Evolutionary conservation across 2,113 vertebrate species (phyloP).

Genomic region (Tyto alba): DNA sequence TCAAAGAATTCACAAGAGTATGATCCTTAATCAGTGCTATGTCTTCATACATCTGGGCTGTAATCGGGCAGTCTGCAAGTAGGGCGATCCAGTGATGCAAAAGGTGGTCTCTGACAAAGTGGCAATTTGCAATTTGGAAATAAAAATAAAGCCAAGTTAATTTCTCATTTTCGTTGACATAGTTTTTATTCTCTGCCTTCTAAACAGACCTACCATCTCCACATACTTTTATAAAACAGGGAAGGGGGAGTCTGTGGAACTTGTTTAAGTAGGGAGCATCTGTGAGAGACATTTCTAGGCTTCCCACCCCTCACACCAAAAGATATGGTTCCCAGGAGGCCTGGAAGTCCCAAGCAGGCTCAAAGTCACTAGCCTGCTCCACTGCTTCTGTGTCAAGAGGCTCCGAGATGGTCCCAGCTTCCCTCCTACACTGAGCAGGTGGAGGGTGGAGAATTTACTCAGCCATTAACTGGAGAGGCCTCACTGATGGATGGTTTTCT

Average conservation of each 20-base stretch:
- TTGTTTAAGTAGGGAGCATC: neutral
- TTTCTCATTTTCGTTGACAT: neutral
- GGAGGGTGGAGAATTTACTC: neutral
- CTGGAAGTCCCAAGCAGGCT: neutral
- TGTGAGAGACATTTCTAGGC: neutral
- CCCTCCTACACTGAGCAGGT: neutral
- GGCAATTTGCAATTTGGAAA: neutral
- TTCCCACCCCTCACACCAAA: neutral
- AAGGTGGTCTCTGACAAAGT: conserved; percentile 86
- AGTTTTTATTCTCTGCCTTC: neutral
- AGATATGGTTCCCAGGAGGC: neutral
- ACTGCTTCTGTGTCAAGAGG: neutral
- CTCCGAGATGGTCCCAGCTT: neutral
- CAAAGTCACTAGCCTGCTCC: neutral
- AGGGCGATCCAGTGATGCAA: conserved; percentile 97
- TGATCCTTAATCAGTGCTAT: conserved; percentile 92
- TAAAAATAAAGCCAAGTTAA: conserved; percentile 39
- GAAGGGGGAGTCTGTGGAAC: neutral
- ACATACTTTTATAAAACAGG: neutral
- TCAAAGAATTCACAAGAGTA: conserved; percentile 93
- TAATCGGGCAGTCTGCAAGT: conserved; percentile 94
- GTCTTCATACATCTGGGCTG: conserved; percentile 97
- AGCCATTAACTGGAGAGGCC: neutral
- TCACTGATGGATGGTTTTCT: neutral
- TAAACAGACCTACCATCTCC: neutral